Conservation (phyloP, 2,113 vertebrate genomes). For the Eptatretus burgeri region DNA sequence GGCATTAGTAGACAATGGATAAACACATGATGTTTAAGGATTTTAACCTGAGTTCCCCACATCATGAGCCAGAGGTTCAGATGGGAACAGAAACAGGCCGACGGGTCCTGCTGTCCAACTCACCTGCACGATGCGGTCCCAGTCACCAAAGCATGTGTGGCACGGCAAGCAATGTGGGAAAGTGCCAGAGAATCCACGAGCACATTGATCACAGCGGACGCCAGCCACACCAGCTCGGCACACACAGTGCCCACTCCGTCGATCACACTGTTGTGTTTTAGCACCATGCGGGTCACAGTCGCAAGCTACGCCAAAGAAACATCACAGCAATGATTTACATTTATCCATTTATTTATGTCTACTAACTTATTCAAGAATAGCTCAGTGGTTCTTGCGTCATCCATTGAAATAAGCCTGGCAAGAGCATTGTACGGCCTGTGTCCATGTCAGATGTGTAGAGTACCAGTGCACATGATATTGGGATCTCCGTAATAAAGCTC, state of each 20-base stretch:
- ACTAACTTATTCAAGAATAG: too few species aligned
- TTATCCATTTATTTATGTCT: too few species aligned
- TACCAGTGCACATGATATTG: slow-evolving; percentile 42
- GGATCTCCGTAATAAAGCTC: slow-evolving; percentile 83
- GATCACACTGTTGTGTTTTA: slow-evolving; percentile 47
- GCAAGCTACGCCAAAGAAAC: slow-evolving; percentile 25
- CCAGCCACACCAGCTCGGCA: slow-evolving; percentile 60
- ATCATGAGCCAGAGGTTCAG: too few species aligned
- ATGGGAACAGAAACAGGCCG: too few species aligned
- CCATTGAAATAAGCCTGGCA: too few species aligned
- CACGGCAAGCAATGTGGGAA: slow-evolving; percentile 69
- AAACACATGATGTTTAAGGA: too few species aligned
- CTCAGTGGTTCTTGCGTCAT: too few species aligned
- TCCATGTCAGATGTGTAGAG: too few species aligned
- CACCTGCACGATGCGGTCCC: slow-evolving; percentile 77
- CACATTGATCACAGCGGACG: slow-evolving; percentile 74
- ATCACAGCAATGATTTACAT: too few species aligned
- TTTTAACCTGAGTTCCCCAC: too few species aligned
- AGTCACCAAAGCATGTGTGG: slow-evolving; percentile 80
- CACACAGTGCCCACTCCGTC: slow-evolving; percentile 42
- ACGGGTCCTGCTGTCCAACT: not conserved
- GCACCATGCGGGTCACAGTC: slow-evolving; percentile 58
- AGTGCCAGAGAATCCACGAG: slow-evolving; percentile 49
- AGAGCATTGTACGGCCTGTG: too few species aligned
- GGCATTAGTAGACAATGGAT: too few species aligned